A percentile compares a stretch with the other conserved stretches of the same genome.
Evolutionary conservation across 1,140 invertebrate species (phyloP).

Genomic region (Atta cephalotes): DNA sequence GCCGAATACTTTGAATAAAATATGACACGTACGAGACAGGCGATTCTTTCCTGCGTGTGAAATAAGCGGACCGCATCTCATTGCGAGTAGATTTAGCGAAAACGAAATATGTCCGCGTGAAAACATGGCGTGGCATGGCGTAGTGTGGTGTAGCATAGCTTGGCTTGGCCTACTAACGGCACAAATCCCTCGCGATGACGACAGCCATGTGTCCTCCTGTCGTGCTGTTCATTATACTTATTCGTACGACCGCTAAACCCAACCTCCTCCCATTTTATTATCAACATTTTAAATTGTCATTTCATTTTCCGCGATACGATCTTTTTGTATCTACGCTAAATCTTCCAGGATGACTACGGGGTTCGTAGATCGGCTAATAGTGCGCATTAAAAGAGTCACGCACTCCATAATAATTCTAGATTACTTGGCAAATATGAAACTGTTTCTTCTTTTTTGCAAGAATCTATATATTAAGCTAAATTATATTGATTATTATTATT

Average conservation of each 20-base stretch:
- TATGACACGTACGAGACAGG: constrained; percentile 37
- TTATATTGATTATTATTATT: constrained; percentile 2
- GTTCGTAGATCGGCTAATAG: not conserved
- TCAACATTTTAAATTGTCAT: constrained; percentile 19
- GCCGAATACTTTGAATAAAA: constrained; percentile 35
- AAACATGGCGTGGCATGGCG: constrained; percentile 38
- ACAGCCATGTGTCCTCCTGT: not conserved
- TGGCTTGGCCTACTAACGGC: constrained; percentile 61
- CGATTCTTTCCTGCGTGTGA: constrained; percentile 24
- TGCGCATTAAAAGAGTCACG: not conserved
- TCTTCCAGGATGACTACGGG: not conserved
- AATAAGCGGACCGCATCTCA: constrained; percentile 38
- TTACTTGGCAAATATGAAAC: not conserved
- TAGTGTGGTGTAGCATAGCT: constrained; percentile 7
- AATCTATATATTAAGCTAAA: not conserved
- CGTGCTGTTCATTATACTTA: constrained; percentile 42
- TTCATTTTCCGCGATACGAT: not conserved
- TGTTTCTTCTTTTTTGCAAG: not conserved
- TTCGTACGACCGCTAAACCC: constrained; percentile 24
- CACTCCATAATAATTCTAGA: not conserved
- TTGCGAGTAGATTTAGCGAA: constrained; percentile 48
- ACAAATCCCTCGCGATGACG: constrained; percentile 60
- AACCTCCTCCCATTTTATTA: constrained; percentile 32
- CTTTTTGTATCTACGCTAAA: not conserved
- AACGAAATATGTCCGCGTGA: constrained; percentile 55